Percentiles rank a stretch among this genome's conserved stretches.
Evolutionary conservation across 2,797 vertebrate species (phyloP).

Genomic region (Glyptemys insculpta): DNA sequence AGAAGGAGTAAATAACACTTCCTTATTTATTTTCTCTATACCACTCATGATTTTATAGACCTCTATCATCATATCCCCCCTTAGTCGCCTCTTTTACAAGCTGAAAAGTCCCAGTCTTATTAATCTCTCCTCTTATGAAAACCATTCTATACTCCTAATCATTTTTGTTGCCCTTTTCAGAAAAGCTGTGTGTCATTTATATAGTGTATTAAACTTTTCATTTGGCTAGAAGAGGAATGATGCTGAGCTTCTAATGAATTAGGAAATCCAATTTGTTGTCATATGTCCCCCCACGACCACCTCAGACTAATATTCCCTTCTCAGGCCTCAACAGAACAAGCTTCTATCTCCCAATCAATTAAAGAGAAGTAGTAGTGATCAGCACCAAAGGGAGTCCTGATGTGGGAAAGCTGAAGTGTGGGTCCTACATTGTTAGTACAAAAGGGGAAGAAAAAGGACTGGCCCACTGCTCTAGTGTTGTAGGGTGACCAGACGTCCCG

Average conservation of each 20-base stretch:
- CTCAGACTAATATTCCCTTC: not conserved
- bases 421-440: not conserved
- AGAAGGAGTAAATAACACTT: too few species aligned
- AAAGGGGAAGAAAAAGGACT: not conserved
- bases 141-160: too few species aligned
- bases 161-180: too few species aligned
- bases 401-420: not conserved
- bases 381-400: not conserved
- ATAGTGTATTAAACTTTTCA: not conserved
- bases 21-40: too few species aligned
- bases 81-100: too few species aligned
- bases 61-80: too few species aligned
- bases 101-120: too few species aligned
- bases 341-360: not conserved
- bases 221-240: not conserved
- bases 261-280: not conserved
- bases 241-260: slow-evolving; percentile 3
- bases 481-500: too few species aligned
- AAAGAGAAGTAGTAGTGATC: not conserved
- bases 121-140: too few species aligned
- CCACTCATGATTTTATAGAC: too few species aligned
- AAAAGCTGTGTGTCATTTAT: not conserved
- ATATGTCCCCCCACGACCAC: not conserved
- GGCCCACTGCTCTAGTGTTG: not conserved
- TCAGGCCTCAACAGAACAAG: not conserved